A percentile compares a stretch with the other conserved stretches of the same genome.
phyloP scores from a whole-genome alignment of 2,797 vertebrate species.

The Ctenosaura bakeri region DNA sequence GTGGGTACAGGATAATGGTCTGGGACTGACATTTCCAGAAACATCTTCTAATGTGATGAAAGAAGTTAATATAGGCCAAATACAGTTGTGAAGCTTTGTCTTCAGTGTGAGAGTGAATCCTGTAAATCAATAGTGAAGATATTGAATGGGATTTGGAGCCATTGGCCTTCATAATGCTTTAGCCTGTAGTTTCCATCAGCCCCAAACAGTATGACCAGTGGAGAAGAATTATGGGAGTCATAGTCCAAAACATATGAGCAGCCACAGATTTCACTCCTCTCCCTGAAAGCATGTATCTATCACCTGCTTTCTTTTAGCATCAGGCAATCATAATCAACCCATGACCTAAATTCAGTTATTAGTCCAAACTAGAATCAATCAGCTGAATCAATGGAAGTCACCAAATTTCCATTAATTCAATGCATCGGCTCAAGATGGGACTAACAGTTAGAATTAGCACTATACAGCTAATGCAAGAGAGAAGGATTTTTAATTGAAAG shows the following conservation, averaged over 20 bases:
- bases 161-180: neutral
- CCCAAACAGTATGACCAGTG: neutral
- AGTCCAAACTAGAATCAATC: too few relatives aligned
- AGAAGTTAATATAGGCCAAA: neutral
- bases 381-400: too few relatives aligned
- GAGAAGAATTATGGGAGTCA: too few relatives aligned
- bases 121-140: neutral
- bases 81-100: neutral
- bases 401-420: too few relatives aligned
- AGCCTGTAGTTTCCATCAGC: neutral
- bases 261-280: too few relatives aligned
- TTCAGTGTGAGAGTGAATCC: neutral
- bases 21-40: neutral
- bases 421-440: too few relatives aligned
- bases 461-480: neutral
- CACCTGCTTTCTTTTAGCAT: neutral
- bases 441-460: too few relatives aligned
- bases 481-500: neutral
- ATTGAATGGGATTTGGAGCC: neutral
- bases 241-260: too few relatives aligned
- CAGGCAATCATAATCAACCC: neutral
- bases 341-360: too few relatives aligned
- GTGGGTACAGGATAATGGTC: neutral
- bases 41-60: constrained; percentile 26
- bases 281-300: neutral